Conservation (phyloP, 2,797 vertebrate species). For the Phataginus tricuspis region DNA sequence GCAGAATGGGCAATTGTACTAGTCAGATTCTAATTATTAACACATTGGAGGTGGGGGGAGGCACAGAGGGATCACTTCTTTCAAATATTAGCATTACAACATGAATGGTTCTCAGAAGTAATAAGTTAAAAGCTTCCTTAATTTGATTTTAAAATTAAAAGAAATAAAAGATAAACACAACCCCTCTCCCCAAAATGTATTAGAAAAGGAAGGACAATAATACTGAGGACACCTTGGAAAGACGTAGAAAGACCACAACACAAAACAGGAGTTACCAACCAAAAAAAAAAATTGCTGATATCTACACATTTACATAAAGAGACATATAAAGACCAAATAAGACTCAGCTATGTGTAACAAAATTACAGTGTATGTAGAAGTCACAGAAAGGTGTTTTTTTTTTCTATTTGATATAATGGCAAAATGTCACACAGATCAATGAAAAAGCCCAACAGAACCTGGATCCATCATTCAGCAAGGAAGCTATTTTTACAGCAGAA, state of each 20-base stretch:
- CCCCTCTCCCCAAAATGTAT: neutral
- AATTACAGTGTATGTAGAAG: neutral
- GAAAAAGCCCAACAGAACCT: neutral
- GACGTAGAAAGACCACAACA: neutral
- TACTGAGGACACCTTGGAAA: neutral
- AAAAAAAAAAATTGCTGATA: neutral
- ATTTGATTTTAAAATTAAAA: constrained; percentile 45
- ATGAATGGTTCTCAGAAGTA: neutral
- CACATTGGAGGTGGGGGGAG: neutral
- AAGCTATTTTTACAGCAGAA: neutral
- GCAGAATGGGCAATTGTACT: neutral
- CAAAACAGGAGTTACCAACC: neutral
- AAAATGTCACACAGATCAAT: neutral
- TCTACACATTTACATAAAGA: neutral
- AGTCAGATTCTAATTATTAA: neutral
- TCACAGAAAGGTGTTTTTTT: neutral
- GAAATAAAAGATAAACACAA: constrained; percentile 13
- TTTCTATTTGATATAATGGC: neutral
- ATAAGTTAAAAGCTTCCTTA: neutral
- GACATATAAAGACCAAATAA: neutral
- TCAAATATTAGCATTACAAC: neutral
- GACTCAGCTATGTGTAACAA: neutral
- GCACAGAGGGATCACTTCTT: neutral
- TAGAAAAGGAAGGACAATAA: neutral
- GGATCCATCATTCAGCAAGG: neutral